Conservation (phyloP, 2,888 invertebrate species). For the Tipula confusa region DNA sequence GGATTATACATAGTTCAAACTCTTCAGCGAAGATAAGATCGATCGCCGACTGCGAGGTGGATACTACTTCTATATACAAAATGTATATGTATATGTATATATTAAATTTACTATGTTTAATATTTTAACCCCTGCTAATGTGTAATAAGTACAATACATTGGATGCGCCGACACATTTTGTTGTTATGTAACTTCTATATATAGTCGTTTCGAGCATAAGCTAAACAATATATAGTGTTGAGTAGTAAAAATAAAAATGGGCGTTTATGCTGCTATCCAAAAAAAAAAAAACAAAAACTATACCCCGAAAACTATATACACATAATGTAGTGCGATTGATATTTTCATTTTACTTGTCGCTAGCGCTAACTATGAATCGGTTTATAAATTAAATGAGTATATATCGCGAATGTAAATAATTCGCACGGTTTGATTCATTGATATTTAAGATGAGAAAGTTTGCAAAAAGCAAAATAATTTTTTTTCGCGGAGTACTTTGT, state of each 20-base stretch:
- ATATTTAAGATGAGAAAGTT: not conserved
- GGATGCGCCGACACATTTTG: not conserved
- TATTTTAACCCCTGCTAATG: too few relatives aligned
- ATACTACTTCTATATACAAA: too few relatives aligned
- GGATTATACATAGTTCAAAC: too few relatives aligned
- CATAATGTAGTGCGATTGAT: not conserved
- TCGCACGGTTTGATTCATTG: not conserved
- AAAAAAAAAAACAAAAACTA: not conserved
- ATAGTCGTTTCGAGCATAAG: not conserved
- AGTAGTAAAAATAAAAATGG: not conserved
- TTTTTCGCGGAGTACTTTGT: not conserved
- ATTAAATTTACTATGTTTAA: too few relatives aligned
- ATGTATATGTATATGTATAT: too few relatives aligned
- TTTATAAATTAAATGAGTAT: not conserved
- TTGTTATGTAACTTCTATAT: not conserved
- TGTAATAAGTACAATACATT: too few relatives aligned
- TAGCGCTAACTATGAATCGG: slow-evolving; percentile 9
- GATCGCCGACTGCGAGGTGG: too few relatives aligned
- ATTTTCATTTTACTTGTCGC: not conserved
- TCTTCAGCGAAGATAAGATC: too few relatives aligned
- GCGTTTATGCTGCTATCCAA: not conserved
- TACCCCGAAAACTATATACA: not conserved
- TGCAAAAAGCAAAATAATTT: not conserved
- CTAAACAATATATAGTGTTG: not conserved
- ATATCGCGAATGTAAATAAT: not conserved